These are phyloP conservation scores for Acomys russatus DNA, from an alignment of 2,797 vertebrate species.

Conservation along the genomic window DNA sequence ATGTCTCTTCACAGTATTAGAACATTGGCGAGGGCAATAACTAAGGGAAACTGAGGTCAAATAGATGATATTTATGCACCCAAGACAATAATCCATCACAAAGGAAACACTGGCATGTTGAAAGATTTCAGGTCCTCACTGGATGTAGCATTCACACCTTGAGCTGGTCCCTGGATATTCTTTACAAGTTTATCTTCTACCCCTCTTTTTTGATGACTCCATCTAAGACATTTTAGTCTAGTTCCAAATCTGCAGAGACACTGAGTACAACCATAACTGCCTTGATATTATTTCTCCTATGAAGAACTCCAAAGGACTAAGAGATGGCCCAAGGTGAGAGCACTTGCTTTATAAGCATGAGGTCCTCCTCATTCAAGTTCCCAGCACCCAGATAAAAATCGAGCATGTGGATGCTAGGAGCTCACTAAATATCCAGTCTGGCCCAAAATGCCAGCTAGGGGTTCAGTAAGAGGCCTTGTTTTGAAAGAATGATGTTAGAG, in stretches of 20 bases:
- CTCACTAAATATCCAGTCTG: not conserved
- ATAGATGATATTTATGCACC: not conserved
- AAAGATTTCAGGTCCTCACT: not conserved
- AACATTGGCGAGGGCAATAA: no score
- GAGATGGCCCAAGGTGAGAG: not conserved
- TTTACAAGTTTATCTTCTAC: not conserved
- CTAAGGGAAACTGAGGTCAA: not conserved
- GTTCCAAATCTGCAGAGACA: not conserved
- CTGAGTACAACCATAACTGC: not conserved
- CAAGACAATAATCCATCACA: not conserved
- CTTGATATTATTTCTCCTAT: not conserved
- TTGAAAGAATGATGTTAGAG: not conserved
- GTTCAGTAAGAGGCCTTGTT: not conserved
- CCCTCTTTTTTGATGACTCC: not conserved
- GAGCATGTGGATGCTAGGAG: not conserved
- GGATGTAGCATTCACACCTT: no score
- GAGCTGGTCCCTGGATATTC: not conserved
- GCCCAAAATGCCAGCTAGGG: not conserved
- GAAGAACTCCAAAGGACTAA: not conserved
- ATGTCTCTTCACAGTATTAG: not conserved
- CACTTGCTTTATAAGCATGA: not conserved
- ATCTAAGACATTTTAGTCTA: not conserved
- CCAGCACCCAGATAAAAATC: not conserved
- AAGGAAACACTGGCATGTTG: not conserved
- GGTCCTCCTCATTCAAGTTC: not conserved